These are phyloP conservation scores for Indri indri DNA, from an alignment of 2,113 vertebrate species.

Conservation along the genomic window DNA sequence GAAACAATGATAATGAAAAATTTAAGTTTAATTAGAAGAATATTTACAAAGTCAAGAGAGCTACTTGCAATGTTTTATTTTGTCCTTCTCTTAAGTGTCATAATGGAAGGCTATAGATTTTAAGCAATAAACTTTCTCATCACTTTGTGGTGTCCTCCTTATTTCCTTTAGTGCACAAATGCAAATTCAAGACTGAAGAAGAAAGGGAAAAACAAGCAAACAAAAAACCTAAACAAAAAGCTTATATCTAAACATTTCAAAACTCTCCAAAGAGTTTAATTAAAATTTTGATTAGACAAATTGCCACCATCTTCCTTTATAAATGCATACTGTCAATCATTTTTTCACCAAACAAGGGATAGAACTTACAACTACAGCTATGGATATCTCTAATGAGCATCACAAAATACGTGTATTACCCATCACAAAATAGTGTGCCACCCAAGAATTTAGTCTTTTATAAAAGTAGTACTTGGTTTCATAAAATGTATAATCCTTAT, in stretches of 20 bases:
- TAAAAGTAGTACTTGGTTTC: rapidly evolving
- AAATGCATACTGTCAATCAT: neutral
- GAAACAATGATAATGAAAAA: neutral
- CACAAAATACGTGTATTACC: neutral
- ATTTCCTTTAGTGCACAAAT: neutral
- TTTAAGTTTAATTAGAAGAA: neutral
- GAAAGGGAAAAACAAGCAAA: neutral
- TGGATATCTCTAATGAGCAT: neutral
- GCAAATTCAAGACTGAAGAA: neutral
- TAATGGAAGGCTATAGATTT: neutral
- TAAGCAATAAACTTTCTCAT: neutral
- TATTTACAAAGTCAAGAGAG: neutral
- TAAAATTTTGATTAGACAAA: neutral
- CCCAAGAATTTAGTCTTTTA: rapidly evolving
- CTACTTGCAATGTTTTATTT: neutral
- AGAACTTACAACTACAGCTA: neutral
- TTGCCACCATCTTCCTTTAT: neutral
- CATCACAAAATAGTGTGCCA: neutral
- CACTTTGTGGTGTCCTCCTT: neutral
- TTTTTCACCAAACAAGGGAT: neutral
- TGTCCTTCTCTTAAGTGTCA: neutral
- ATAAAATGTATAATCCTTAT: neutral
- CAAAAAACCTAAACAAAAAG: neutral
- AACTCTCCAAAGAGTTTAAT: neutral
- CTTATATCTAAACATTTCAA: neutral